Conservation (phyloP, 1,140 invertebrate species). For the Listronotus oregonensis region DNA sequence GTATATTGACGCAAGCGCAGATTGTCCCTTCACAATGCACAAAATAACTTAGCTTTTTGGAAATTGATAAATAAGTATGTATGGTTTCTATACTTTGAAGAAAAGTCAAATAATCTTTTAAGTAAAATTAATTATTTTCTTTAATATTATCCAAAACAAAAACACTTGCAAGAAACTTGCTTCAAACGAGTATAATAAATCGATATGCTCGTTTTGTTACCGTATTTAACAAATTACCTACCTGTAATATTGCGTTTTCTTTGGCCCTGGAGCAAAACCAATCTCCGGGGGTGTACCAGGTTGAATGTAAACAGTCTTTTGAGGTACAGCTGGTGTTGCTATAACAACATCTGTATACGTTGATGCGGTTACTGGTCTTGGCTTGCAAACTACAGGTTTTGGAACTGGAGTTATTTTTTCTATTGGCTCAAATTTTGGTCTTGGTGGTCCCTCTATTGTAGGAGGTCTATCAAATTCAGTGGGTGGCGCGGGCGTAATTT, state of each 20-base stretch:
- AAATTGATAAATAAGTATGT: too few species aligned
- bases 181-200: too few species aligned
- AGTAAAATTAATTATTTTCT: too few species aligned
- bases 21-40: too few species aligned
- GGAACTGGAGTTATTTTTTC: conserved; percentile 57
- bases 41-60: too few species aligned
- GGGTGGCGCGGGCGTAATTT: conserved; percentile 60
- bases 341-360: conserved; percentile 51
- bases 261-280: conserved; percentile 61
- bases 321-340: conserved; percentile 52
- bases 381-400: conserved; percentile 57
- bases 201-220: background rate
- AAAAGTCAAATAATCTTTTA: too few species aligned
- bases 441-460: conserved; percentile 54
- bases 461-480: conserved; percentile 63
- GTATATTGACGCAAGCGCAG: too few species aligned
- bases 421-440: conserved; percentile 65
- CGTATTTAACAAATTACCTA: conserved; percentile 32
- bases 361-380: conserved; percentile 56
- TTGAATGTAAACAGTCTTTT: conserved; percentile 57
- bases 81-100: too few species aligned
- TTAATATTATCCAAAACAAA: too few species aligned
- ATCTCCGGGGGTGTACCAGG: conserved; percentile 66
- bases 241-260: conserved; percentile 58
- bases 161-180: too few species aligned